Conservation (phyloP, 2,113 vertebrate genomes). For the Oceanodroma tethys region DNA sequence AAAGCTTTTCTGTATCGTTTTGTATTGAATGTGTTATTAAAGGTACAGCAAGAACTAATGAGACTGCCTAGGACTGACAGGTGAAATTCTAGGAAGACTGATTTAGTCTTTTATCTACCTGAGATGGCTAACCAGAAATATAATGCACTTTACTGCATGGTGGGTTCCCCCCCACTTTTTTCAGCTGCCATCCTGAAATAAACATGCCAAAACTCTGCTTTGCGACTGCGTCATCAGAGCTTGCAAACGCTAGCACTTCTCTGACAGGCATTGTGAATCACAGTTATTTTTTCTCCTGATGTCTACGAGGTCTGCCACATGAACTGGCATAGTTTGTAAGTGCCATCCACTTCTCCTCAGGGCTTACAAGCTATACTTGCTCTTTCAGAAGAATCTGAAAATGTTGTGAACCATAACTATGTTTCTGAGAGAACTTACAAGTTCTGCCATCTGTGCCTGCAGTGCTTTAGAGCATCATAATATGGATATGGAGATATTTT, state of each 20-base stretch:
- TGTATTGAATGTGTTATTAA: background rate
- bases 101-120: background rate
- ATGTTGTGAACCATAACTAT: conserved; percentile 66
- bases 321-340: conserved; percentile 53
- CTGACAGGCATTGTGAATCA: conserved; percentile 56
- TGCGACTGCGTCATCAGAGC: conserved; percentile 52
- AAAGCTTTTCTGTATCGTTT: background rate
- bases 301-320: conserved; percentile 64
- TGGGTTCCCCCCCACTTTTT: fast-evolving
- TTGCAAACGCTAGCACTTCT: conserved; percentile 45
- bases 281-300: conserved; percentile 40
- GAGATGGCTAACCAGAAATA: background rate
- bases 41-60: background rate
- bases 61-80: background rate
- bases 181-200: conserved; percentile 37
- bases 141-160: background rate
- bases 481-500: conserved; percentile 59
- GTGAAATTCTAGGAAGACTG: background rate
- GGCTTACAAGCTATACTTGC: conserved; percentile 62
- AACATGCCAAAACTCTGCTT: conserved; percentile 39
- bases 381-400: conserved; percentile 60
- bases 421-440: conserved; percentile 67
- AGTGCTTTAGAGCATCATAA: conserved; percentile 55
- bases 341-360: conserved; percentile 59
- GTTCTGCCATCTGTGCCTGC: conserved; percentile 65